Evolutionary conservation across 2,888 invertebrate species (phyloP), one percentile per base, ranked within the genome.

Genomic region (Ashinkailepas kermadecensis): DNA sequence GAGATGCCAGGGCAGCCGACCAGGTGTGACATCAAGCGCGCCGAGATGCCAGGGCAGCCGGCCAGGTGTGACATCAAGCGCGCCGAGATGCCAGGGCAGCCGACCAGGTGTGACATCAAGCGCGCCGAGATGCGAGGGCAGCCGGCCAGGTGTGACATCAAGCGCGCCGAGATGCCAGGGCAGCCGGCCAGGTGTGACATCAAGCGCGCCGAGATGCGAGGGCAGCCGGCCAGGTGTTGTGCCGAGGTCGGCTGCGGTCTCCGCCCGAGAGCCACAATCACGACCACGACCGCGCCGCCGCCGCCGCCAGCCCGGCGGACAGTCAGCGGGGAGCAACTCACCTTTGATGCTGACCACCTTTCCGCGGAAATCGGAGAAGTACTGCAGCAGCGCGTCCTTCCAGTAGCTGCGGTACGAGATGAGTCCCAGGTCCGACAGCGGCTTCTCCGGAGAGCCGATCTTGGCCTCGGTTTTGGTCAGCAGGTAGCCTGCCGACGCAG

Each of bases 371-470:
- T 94, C 94, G 87, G 95, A 95, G 82, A 99, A 90, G 87, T 97
- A 94, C 86, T 95, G 94, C 82, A 99, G 89, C 11, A 99, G 89
- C 0, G 97, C 96, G 88, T 97, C 96, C 88, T 97, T 97, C 99
- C 99, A 99, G 89, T 99, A 99, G 80, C 96, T 97, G 58, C 99
- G 92, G 89, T 99, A 99, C 25, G 97, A 97, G 86, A 99, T 95
- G 82, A 99, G 91, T 21, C 99, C 99, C 83, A 99, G 91, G 89
- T 99, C 99, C 80, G 98, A 98, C 67, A 99, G 90, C 0, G 99
- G 99, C 85, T 98, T 97, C 88, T 99, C 99, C 0, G 99, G 99
- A 1, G 98, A 98, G n/a, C 99, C 99, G 82, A 99, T 95, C 90
- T 98, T 99, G 83, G 94, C 95, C 89, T 99, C 99, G 74, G 94